Evolutionary conservation across 2,888 invertebrate genomes (phyloP), one percentile per base, ranked within the genome.

Genomic region (Graphium colonna): DNA sequence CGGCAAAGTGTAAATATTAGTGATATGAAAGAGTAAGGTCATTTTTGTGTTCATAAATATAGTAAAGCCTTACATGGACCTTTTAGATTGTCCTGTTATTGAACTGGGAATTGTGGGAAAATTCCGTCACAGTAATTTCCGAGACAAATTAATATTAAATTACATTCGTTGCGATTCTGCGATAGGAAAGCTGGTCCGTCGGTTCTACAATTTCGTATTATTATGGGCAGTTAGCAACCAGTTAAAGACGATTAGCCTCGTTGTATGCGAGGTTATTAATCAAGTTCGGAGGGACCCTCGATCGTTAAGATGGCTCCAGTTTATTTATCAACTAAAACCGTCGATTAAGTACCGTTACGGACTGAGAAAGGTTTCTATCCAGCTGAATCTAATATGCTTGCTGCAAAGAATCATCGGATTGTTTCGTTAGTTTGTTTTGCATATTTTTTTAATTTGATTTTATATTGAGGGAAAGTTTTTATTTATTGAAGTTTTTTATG

Each of bases 161-260:
- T 21, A 21, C 21, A 31, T 26, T 44, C 26, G 15, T 16, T 10
- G 15, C n/a, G 13, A 31, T 18, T 7, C 10, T 28, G 44, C 15
- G 28, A 15, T 26, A 10, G 44, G 17, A 1, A 33, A 33, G 33
- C n/a, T 42, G 26, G 17, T 44, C 36, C 47, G 40, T 50, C 65
- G 63, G 63, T 51, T 38, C 53, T 54, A 48, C 50, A 55, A 58
- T 60, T 67, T 65, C 71, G 61, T 67, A 61, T 73, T 65, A 73
- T 73, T 75, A 74, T 53, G 52, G 60, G 63, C 69, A 63, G 69
- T 77, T 74, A 75, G 64, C 67, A 64, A 58, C 60, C 60, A 63
- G 65, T 65, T 68, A 63, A 63, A 60, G 56, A 58, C 71, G 69
- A 78, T 80, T 81, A 79, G 68, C 77, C 77, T 72, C 60, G 60